Evolutionary conservation across 2,797 vertebrate species (phyloP).

Genomic region (Myiotriccus ornatus): DNA sequence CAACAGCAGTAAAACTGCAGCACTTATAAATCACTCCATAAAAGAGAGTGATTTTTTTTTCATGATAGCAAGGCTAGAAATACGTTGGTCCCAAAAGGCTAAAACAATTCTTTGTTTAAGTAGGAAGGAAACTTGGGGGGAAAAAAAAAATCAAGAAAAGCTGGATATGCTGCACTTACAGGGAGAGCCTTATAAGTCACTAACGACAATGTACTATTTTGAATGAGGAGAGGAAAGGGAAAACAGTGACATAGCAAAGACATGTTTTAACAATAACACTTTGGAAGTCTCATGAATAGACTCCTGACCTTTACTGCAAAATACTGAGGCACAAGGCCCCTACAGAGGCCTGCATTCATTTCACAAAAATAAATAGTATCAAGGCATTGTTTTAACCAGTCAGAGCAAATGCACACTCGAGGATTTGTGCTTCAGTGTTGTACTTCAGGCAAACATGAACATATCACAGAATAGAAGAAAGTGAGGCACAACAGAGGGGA

Average conservation of each 20-base stretch:
- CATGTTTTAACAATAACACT: slow-evolving; percentile 67
- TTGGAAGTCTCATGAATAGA: slow-evolving; percentile 50
- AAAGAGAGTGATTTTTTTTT: neutral
- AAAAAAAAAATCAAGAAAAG: slow-evolving; percentile 56
- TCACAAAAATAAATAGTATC: slow-evolving; percentile 20
- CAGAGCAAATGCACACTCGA: neutral
- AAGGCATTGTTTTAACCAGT: slow-evolving; percentile 29
- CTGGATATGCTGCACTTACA: neutral
- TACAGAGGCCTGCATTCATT: slow-evolving; percentile 14
- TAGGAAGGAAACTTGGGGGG: slow-evolving; percentile 50
- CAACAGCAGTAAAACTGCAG: neutral
- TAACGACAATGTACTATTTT: slow-evolving; percentile 67
- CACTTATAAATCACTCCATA: neutral
- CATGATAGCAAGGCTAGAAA: neutral
- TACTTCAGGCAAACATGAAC: neutral
- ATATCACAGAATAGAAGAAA: neutral
- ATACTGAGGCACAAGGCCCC: slow-evolving; percentile 36
- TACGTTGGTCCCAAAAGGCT: slow-evolving; percentile 8
- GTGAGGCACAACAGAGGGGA: neutral
- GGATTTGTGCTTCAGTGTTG: neutral
- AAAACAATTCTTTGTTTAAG: slow-evolving; percentile 63
- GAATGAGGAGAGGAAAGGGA: slow-evolving; percentile 66
- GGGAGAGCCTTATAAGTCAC: slow-evolving; percentile 6
- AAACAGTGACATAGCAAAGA: slow-evolving; percentile 70
- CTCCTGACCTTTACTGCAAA: slow-evolving; percentile 58